Conservation (phyloP, 1,140 invertebrate species). For the Lethocerus indicus region DNA sequence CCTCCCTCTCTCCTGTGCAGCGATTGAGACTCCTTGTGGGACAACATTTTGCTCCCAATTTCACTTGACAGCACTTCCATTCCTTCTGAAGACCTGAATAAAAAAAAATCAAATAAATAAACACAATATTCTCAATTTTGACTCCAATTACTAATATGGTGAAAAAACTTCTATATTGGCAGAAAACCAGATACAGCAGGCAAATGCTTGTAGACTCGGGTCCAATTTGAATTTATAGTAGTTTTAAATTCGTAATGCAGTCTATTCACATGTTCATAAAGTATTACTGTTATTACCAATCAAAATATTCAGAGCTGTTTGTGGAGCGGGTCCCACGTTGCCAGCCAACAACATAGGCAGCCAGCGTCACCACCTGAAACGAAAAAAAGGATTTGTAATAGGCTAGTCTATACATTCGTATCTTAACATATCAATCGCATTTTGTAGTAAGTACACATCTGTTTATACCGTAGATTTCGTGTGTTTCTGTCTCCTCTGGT, state of each 20-base stretch:
- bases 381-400: conserved; percentile 1
- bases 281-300: not conserved
- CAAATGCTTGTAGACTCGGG: not conserved
- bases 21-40: conserved; percentile 39
- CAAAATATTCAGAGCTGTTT: conserved; percentile 11
- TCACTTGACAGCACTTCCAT: conserved; percentile 4
- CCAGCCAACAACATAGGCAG: conserved; percentile 11
- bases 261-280: too few species aligned
- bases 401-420: too few species aligned
- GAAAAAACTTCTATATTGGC: too few species aligned
- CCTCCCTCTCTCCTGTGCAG: conserved; percentile 37
- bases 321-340: conserved; percentile 7
- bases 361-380: conserved; percentile 14
- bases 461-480: too few species aligned
- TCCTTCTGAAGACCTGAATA: conserved; percentile 9
- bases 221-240: not conserved
- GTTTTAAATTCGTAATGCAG: too few species aligned
- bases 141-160: too few species aligned
- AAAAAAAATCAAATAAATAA: not conserved
- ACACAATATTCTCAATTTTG: too few species aligned
- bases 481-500: too few species aligned
- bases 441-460: too few species aligned
- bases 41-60: conserved; percentile 18
- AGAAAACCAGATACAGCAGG: too few species aligned
- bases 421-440: too few species aligned